phyloP scores from a whole-genome alignment of 2,888 invertebrate species.

The Eilema depressum region DNA sequence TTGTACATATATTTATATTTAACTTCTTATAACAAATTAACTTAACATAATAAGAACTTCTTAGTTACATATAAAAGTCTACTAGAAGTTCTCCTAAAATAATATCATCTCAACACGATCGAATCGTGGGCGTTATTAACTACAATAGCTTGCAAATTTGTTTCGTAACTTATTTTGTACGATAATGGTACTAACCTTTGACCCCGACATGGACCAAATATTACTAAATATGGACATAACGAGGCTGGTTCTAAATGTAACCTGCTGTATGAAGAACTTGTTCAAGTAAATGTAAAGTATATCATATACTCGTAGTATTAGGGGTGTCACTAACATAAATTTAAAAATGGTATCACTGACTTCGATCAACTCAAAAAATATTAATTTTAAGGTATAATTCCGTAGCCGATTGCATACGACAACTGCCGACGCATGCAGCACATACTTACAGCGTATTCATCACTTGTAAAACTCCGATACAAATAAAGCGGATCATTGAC shows the following conservation, averaged over 20 bases:
- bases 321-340: neutral
- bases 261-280: slow-evolving; percentile 17
- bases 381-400: too few relatives aligned
- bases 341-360: too few relatives aligned
- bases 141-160: slow-evolving; percentile 11
- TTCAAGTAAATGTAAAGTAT: slow-evolving; percentile 26
- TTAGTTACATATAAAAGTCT: neutral
- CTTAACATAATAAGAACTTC: too few relatives aligned
- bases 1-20: too few relatives aligned
- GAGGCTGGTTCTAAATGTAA: slow-evolving; percentile 25
- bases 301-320: slow-evolving; percentile 12
- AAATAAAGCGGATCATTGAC: too few relatives aligned
- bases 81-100: neutral
- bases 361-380: neutral
- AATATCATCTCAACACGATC: neutral
- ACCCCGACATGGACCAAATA: slow-evolving; percentile 11
- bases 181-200: slow-evolving; percentile 2
- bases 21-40: too few relatives aligned
- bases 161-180: slow-evolving; percentile 5
- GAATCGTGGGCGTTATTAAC: neutral
- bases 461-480: too few relatives aligned
- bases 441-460: too few relatives aligned
- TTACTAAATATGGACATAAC: slow-evolving; percentile 14
- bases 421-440: too few relatives aligned
- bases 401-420: too few relatives aligned